Evolutionary conservation across 2,113 vertebrate species (phyloP).

Genomic region (Indicator maculatus): DNA sequence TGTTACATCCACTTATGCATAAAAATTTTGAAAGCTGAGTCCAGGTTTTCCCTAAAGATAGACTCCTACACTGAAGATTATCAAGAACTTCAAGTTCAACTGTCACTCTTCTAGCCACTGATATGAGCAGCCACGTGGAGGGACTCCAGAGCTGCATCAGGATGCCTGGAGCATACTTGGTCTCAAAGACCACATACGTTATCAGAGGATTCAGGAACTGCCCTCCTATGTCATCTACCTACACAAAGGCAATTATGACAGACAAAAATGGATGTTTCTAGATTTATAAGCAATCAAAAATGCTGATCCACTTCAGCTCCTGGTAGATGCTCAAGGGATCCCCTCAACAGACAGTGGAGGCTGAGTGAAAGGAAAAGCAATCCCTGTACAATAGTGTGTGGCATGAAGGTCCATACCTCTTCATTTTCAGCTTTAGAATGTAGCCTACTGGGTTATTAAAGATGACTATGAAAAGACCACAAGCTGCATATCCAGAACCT

Average conservation of each 20-base stretch:
- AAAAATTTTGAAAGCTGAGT: neutral
- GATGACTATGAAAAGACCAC: neutral
- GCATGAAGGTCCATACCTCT: neutral
- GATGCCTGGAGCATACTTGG: neutral
- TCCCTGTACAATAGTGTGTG: neutral
- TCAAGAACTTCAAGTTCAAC: neutral
- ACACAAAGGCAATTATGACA: neutral
- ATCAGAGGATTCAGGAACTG: neutral
- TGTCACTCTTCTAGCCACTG: neutral
- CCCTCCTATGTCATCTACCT: neutral
- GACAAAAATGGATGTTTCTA: neutral
- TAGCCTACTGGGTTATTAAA: neutral
- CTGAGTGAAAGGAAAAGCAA: neutral
- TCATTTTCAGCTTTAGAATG: neutral
- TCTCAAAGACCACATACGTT: neutral
- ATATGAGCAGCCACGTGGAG: neutral
- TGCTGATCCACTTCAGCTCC: neutral
- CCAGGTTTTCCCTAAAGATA: neutral
- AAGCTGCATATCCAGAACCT: neutral
- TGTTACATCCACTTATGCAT: neutral
- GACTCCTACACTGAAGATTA: neutral
- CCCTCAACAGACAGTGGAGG: neutral
- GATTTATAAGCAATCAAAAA: neutral
- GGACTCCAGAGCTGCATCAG: neutral
- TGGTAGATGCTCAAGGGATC: neutral